Evolutionary conservation across 2,113 vertebrate species (phyloP), one percentile per base, ranked within the genome.

Genomic region (Jaculus jaculus): DNA sequence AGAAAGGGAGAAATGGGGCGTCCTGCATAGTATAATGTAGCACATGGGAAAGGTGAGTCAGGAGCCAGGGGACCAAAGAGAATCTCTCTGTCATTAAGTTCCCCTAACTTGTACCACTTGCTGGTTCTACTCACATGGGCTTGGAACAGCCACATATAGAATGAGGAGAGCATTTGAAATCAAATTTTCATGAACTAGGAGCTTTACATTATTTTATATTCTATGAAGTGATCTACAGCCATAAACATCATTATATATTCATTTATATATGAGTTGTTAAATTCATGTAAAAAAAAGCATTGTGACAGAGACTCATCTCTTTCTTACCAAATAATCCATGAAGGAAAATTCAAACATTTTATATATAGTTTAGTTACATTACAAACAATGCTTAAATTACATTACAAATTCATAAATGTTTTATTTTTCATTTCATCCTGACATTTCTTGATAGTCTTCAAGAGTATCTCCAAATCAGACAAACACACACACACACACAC

Each of bases 361-460:
- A 87, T 61, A 85, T 89, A 63, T n/a, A 68, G 7, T 54, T 87
- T 69, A 84, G 74, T 81, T 65, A 54, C 58, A 42, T 81, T 71
- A 90, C 68, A 89, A 86, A 73, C n/a, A 94, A 77, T 73, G 60
- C 39, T 88, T 75, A 77, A 74, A 79, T 81, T 74, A 28, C 23
- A 81, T 17, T 60, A 51, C 51, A 60, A n/a, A 68, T 51, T n/a
- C 32, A n/a, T 1, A 20, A 74, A 63, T 24, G 0, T 47, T 77
- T 54, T 26, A 42, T 24, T 66, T 65, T 94, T 85, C 11, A 81
- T 54, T 71, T 84, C 15, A 69, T 42, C 13, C 21, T 47, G 58
- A 8, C 3, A 54, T 90, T 90, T 85, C 68, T 65, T 61, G 11
- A 32, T 13, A 63, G 61, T 88, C 28, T 94, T 92, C 16, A 74